These are phyloP conservation scores for Hypsibius dujardini DNA, from an alignment of 1,140 invertebrate species.

Conservation along the genomic window DNA sequence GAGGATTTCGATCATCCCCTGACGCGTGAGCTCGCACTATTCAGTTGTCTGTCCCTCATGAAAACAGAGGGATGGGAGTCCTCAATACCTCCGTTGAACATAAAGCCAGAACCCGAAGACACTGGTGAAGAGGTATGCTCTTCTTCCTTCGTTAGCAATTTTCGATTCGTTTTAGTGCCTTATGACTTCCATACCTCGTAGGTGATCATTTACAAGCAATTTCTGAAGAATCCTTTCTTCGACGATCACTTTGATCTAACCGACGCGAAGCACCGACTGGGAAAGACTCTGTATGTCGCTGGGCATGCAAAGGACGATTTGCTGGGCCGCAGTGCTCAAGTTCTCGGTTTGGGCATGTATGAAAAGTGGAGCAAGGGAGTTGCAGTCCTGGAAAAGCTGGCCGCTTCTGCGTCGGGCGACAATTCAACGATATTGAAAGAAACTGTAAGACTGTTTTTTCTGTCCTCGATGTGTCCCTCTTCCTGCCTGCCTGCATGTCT, in stretches of 20 bases:
- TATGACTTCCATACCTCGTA: slow-evolving; percentile 23
- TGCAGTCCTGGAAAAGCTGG: slow-evolving; percentile 17
- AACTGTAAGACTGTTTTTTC: too few relatives aligned
- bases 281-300: slow-evolving; percentile 54
- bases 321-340: slow-evolving; percentile 44
- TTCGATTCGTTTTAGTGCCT: neutral
- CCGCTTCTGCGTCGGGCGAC: too few relatives aligned
- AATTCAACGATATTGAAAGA: too few relatives aligned
- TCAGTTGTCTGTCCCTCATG: slow-evolving; percentile 57
- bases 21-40: slow-evolving; percentile 47
- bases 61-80: too few relatives aligned
- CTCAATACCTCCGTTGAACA: too few relatives aligned
- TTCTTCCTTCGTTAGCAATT: neutral
- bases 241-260: slow-evolving; percentile 71
- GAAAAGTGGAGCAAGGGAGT: slow-evolving; percentile 45
- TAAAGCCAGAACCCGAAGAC: too few relatives aligned
- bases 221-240: slow-evolving; percentile 56
- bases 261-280: slow-evolving; percentile 46
- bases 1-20: slow-evolving; percentile 61
- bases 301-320: slow-evolving; percentile 37
- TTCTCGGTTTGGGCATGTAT: slow-evolving; percentile 41
- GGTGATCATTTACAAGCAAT: slow-evolving; percentile 55
- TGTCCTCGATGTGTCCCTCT: too few relatives aligned
- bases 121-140: slow-evolving; percentile 11
- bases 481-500: too few relatives aligned